These are phyloP conservation scores for Nematostella vectensis DNA, from an alignment of 92 coral and sea anemone genomes.

Conservation along the genomic window DNA sequence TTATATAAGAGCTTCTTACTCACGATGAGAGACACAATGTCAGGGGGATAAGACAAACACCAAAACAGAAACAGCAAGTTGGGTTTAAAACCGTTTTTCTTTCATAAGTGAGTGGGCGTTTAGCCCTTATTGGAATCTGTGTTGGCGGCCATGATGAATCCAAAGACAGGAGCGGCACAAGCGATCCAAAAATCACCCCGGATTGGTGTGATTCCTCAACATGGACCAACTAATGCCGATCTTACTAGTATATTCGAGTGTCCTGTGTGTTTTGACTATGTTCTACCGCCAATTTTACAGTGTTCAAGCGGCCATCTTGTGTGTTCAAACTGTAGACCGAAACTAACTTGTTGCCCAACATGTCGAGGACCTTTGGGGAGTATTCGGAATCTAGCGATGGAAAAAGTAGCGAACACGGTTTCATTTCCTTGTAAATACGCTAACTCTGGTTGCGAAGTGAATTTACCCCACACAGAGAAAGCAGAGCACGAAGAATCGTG, in stretches of 20 bases:
- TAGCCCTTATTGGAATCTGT: slow-evolving; percentile 1
- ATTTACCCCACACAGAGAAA: slow-evolving; percentile 89
- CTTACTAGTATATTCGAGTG: slow-evolving; percentile 97
- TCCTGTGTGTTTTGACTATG: slow-evolving; percentile 97
- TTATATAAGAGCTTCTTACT: no score
- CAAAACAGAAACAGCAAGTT: no score
- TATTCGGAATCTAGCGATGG: slow-evolving; percentile 99
- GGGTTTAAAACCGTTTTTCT: no score
- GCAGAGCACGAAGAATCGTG: slow-evolving; percentile 98
- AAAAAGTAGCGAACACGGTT: slow-evolving; percentile 97
- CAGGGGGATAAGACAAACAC: no score
- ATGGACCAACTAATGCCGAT: slow-evolving; percentile 92
- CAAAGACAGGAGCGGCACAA: slow-evolving; percentile 40
- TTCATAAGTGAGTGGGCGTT: slow-evolving; percentile 30
- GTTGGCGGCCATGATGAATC: slow-evolving; percentile 66
- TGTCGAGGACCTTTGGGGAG: slow-evolving; percentile 99
- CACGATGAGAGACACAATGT: no score
- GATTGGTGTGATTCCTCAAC: slow-evolving; percentile 51
- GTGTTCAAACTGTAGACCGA: slow-evolving; percentile 98
- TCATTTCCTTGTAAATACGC: slow-evolving; percentile 95
- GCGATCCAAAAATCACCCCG: slow-evolving; percentile 54
- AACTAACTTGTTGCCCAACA: slow-evolving; percentile 97
- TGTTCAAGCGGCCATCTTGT: slow-evolving; percentile 99
- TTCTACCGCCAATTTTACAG: slow-evolving; percentile 93
- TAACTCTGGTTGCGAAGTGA: slow-evolving; percentile 83